These are phyloP conservation scores for Turdus rufiventris DNA, from an alignment of 2,113 vertebrate species.

Conservation along the genomic window DNA sequence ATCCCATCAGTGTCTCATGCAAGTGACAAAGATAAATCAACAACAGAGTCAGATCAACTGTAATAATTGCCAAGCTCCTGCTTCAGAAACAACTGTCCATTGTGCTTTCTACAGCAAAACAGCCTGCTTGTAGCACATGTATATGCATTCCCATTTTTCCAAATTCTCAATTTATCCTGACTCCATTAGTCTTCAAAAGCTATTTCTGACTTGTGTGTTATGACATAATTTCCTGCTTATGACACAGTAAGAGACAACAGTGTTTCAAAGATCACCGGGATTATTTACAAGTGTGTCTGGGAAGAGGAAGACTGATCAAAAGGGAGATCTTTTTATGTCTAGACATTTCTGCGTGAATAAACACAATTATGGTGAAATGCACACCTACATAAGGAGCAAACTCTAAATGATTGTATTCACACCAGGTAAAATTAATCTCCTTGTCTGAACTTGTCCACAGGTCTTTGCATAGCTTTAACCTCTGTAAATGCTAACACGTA, in stretches of 20 bases:
- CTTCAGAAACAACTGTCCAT: neutral
- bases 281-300: neutral
- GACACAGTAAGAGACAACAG: neutral
- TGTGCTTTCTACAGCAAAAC: neutral
- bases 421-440: neutral
- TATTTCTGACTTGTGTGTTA: neutral
- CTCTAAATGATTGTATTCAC: neutral
- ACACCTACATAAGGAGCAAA: neutral
- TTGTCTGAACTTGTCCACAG: conserved; percentile 17
- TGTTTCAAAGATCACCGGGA: neutral
- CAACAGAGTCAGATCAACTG: neutral
- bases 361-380: neutral
- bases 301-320: conserved; percentile 38
- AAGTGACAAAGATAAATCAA: neutral
- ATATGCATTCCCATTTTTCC: neutral
- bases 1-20: neutral
- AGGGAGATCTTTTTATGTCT: conserved; percentile 2
- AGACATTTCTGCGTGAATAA: conserved; percentile 46
- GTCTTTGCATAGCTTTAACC: neutral
- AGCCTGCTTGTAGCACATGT: neutral
- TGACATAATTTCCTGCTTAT: neutral
- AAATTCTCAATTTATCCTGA: neutral
- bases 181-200: neutral
- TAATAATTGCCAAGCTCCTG: neutral
- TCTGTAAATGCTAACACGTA: neutral